phyloP scores from a whole-genome alignment of 2,888 invertebrate genomes.

The Dolichomitus sp. region DNA sequence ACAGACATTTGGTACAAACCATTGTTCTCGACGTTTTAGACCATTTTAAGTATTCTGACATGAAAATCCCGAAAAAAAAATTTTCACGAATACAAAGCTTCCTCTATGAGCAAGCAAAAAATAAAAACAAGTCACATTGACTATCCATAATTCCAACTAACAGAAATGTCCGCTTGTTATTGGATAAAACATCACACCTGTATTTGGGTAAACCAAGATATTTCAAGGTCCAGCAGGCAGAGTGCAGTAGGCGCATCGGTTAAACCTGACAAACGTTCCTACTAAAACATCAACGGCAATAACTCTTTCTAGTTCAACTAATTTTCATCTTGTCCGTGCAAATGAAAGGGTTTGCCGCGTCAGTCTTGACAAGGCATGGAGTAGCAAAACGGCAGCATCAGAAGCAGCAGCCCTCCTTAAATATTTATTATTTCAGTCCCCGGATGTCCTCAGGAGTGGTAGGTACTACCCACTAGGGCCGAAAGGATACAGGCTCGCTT shows the following conservation, averaged over 20 bases:
- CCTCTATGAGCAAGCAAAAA: too few species aligned
- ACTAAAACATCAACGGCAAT: constrained; percentile 77
- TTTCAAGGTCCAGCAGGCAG: constrained; percentile 71
- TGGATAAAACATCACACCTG: constrained; percentile 7
- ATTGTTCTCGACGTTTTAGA: too few species aligned
- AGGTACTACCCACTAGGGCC: constrained; percentile 28
- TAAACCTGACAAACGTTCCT: constrained; percentile 70
- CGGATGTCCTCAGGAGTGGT: constrained; percentile 69
- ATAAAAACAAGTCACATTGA: background rate
- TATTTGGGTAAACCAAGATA: constrained; percentile 54
- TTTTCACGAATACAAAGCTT: too few species aligned
- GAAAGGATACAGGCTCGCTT: constrained; percentile 56
- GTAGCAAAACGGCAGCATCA: constrained; percentile 7
- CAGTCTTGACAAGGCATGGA: constrained; percentile 63
- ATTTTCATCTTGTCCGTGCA: constrained; percentile 83
- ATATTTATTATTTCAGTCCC: constrained; percentile 84
- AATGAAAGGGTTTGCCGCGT: constrained; percentile 84
- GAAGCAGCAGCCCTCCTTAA: constrained; percentile 76
- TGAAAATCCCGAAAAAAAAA: too few species aligned
- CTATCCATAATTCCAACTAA: background rate
- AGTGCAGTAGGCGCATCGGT: constrained; percentile 66
- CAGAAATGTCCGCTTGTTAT: background rate
- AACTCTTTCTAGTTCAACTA: constrained; percentile 78
- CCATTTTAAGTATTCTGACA: too few species aligned
- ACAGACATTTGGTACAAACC: too few species aligned